These are phyloP conservation scores for Ornithorhynchus anatinus DNA, from an alignment of 2,113 vertebrate species.

Conservation along the genomic window DNA sequence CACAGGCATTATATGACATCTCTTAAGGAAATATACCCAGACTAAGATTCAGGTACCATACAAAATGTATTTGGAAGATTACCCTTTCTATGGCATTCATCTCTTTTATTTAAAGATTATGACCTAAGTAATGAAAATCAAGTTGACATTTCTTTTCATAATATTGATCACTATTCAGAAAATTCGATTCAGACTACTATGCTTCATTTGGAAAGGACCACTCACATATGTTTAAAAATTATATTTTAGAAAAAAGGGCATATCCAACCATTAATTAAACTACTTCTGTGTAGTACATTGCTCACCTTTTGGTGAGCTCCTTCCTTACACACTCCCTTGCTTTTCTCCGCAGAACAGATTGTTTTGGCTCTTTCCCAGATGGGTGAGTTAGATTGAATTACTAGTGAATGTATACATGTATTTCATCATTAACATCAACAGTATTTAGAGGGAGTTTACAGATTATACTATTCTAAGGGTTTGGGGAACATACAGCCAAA, in stretches of 20 bases:
- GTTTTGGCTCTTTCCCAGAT: too few relatives aligned
- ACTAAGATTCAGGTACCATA: not conserved
- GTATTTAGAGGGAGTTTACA: too few relatives aligned
- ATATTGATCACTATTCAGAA: not conserved
- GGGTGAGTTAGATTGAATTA: too few relatives aligned
- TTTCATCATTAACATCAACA: too few relatives aligned
- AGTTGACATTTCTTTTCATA: not conserved
- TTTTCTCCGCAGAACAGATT: too few relatives aligned
- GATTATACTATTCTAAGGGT: too few relatives aligned
- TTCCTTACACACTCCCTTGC: too few relatives aligned
- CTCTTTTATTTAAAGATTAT: not conserved
- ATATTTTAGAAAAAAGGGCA: not conserved
- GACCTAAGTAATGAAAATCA: not conserved
- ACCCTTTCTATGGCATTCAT: not conserved
- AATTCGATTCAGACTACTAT: not conserved
- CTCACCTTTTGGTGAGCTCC: too few relatives aligned
- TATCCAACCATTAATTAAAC: not conserved
- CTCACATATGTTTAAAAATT: not conserved
- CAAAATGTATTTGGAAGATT: slow-evolving; percentile 8
- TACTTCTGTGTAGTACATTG: too few relatives aligned
- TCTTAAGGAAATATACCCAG: not conserved
- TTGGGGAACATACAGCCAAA: too few relatives aligned
- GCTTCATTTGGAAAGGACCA: not conserved
- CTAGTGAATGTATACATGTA: too few relatives aligned
- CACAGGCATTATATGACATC: not conserved